Percentiles rank a stretch among this genome's conserved stretches.
phyloP scores from a whole-genome alignment of 1,140 invertebrate species.

The Hycleus cichorii region DNA sequence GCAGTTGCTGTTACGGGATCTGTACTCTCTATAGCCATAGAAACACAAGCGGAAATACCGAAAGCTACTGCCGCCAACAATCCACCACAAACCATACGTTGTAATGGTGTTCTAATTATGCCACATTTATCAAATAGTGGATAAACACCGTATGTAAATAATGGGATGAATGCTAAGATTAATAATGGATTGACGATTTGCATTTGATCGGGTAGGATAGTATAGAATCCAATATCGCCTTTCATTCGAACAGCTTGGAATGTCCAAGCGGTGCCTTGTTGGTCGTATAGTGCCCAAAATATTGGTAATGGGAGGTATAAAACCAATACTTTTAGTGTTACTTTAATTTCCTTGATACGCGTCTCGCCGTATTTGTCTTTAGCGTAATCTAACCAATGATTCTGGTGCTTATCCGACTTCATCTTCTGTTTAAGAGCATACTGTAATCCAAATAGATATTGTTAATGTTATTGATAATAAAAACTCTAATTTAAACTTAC shows the following conservation, averaged over 20 bases:
- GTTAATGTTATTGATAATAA: neutral
- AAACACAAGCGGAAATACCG: conserved; percentile 63
- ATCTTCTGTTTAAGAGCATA: conserved; percentile 40
- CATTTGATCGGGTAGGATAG: conserved; percentile 83
- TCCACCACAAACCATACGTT: conserved; percentile 75
- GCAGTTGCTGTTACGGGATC: conserved; percentile 55
- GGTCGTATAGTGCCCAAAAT: conserved; percentile 86
- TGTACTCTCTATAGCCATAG: conserved; percentile 47
- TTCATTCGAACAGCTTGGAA: conserved; percentile 88
- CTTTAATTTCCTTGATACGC: conserved; percentile 70
- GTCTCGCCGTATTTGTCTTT: conserved; percentile 59
- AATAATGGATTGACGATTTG: conserved; percentile 78
- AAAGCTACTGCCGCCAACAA: conserved; percentile 78
- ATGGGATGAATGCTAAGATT: conserved; percentile 78
- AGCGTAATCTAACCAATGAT: conserved; percentile 80
- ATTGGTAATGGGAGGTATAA: conserved; percentile 78
- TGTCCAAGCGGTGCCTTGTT: conserved; percentile 91
- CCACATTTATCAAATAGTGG: conserved; percentile 47
- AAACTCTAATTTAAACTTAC: no score
- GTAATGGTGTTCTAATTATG: conserved; percentile 59
- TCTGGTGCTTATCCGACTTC: conserved; percentile 45
- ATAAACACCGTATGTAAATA: conserved; percentile 71
- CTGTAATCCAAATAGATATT: conserved; percentile 29
- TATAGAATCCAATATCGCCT: conserved; percentile 61
- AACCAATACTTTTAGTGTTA: conserved; percentile 60